A percentile compares a stretch with the other conserved stretches of the same genome.
These are phyloP conservation scores for Melozone crissalis DNA, from an alignment of 2,113 vertebrate genomes.

Conservation along the genomic window DNA sequence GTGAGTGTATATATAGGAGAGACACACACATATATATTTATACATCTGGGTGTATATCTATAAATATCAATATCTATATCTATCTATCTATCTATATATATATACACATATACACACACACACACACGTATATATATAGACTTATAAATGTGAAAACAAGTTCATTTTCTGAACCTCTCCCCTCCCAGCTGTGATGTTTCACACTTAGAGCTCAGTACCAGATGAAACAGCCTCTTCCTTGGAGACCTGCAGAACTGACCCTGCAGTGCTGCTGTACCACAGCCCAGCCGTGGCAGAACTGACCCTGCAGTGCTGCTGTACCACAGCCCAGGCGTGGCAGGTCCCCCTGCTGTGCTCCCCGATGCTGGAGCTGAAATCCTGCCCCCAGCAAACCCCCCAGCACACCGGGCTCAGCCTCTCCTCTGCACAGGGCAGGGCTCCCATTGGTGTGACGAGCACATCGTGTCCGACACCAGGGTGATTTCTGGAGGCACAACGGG, in stretches of 20 bases:
- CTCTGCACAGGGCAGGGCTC: neutral
- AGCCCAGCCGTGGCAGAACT: fast-evolving
- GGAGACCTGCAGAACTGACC: neutral
- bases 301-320: neutral
- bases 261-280: fast-evolving
- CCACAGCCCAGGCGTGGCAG: fast-evolving
- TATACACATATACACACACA: too few relatives aligned
- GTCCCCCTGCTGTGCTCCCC: neutral
- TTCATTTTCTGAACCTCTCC: neutral
- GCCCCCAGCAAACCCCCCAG: neutral
- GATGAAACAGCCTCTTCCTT: neutral
- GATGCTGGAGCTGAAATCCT: neutral
- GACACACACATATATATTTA: neutral
- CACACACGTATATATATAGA: neutral
- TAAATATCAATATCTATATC: too few relatives aligned
- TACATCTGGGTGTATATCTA: neutral
- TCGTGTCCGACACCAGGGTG: fast-evolving
- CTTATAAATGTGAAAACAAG: neutral
- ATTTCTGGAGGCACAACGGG: neutral
- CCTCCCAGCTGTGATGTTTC: neutral
- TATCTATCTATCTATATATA: too few relatives aligned
- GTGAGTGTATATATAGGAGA: neutral
- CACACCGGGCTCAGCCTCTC: neutral
- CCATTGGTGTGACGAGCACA: fast-evolving
- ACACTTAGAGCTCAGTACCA: neutral